These are phyloP conservation scores for Stenurella melanura DNA, from an alignment of 2,888 invertebrate species.

Conservation along the genomic window DNA sequence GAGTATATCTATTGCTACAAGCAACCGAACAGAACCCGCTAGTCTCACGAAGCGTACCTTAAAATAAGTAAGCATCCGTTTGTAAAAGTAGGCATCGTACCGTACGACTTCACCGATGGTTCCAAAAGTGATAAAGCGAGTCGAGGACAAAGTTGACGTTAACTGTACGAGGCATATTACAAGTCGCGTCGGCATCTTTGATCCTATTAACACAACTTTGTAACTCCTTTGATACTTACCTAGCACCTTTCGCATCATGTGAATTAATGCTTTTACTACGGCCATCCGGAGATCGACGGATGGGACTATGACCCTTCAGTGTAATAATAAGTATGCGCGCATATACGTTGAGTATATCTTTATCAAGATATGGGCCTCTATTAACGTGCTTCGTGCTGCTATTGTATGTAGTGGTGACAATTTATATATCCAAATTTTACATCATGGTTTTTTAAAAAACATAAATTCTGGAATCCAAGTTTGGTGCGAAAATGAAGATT, in stretches of 20 bases:
- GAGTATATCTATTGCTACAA: neutral
- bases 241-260: conserved; percentile 45
- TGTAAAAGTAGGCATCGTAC: conserved; percentile 1
- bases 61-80: conserved; percentile 14
- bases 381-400: neutral
- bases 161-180: conserved; percentile 35
- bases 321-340: conserved; percentile 10
- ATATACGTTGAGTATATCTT: neutral
- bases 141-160: conserved; percentile 34
- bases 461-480: too few species aligned
- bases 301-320: conserved; percentile 28
- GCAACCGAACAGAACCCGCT: neutral
- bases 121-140: conserved; percentile 33
- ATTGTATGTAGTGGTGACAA: too few species aligned
- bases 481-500: too few species aligned
- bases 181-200: conserved; percentile 54
- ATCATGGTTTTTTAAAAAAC: too few species aligned
- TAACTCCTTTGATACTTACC: conserved; percentile 39
- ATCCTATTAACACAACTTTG: conserved; percentile 54
- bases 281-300: conserved; percentile 25
- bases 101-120: conserved; percentile 29
- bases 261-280: conserved; percentile 42
- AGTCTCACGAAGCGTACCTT: neutral
- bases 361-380: neutral
- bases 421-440: too few species aligned